These are phyloP conservation scores for Philereme vetulata DNA, from an alignment of 2,888 invertebrate genomes.

Conservation along the genomic window DNA sequence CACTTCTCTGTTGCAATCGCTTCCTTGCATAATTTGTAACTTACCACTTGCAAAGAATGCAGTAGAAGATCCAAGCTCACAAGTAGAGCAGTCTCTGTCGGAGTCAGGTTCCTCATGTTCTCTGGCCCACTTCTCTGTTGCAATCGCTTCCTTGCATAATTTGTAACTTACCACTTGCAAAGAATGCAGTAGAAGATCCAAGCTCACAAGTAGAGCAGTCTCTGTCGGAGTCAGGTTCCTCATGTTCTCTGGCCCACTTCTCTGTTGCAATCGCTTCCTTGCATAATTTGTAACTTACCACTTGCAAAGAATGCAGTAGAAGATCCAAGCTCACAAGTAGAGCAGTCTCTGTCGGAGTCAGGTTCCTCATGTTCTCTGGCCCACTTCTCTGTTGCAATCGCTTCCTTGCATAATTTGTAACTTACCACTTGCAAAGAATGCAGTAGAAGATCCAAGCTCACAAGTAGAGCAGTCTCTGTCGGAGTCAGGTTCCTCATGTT, in stretches of 20 bases:
- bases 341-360: conserved; percentile 54
- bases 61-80: conserved; percentile 68
- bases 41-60: conserved; percentile 72
- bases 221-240: conserved; percentile 46
- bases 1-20: conserved; percentile 66
- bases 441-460: conserved; percentile 67
- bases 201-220: conserved; percentile 64
- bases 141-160: conserved; percentile 65
- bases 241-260: conserved; percentile 64
- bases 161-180: conserved; percentile 63
- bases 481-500: conserved; percentile 50
- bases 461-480: conserved; percentile 61
- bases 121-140: conserved; percentile 66
- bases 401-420: conserved; percentile 62
- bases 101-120: conserved; percentile 52
- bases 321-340: conserved; percentile 65
- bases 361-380: conserved; percentile 56
- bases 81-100: conserved; percentile 58
- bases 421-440: conserved; percentile 71
- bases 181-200: conserved; percentile 71
- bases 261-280: conserved; percentile 67
- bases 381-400: conserved; percentile 67
- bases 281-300: conserved; percentile 60
- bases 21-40: conserved; percentile 60
- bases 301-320: conserved; percentile 71